Evolutionary conservation across 2,888 invertebrate species (phyloP).

Genomic region (Omphaloscelis lunosa): DNA sequence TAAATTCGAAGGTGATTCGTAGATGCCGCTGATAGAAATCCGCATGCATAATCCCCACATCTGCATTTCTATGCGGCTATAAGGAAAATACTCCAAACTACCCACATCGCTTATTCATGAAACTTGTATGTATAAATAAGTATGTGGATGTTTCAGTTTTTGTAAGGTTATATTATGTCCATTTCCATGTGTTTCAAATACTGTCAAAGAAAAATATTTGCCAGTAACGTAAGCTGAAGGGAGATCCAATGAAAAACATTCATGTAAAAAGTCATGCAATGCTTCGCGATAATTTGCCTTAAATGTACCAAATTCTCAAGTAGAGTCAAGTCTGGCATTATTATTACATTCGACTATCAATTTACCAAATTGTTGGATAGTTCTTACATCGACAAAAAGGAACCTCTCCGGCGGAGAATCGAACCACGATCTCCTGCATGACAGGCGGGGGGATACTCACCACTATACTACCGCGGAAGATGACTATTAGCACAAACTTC

Average conservation of each 20-base stretch:
- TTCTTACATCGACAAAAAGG: not conserved
- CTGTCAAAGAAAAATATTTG: not conserved
- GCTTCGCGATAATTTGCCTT: not conserved
- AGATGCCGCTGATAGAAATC: conserved; percentile 71
- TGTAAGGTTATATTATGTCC: not conserved
- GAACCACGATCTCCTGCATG: conserved; percentile 87
- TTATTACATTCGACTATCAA: not conserved
- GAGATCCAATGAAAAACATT: not conserved
- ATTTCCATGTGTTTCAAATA: conserved; percentile 16
- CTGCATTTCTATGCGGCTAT: conserved; percentile 48
- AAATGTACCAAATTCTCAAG: not conserved
- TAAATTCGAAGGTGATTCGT: conserved; percentile 82
- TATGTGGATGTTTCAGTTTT: conserved; percentile 25
- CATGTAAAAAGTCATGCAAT: too few relatives aligned
- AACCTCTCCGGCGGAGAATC: conserved; percentile 70
- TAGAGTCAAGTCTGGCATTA: not conserved
- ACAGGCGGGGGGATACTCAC: conserved; percentile 85
- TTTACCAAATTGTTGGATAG: not conserved
- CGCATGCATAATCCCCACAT: conserved; percentile 72
- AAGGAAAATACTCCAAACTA: conserved; percentile 57
- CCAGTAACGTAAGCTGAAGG: not conserved
- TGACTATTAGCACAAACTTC: not conserved
- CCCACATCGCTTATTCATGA: conserved; percentile 60
- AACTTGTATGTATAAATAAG: conserved; percentile 45
- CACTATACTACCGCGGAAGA: conserved; percentile 89